Evolutionary conservation across 2,113 vertebrate genomes (phyloP).

Genomic region (Romanogobio albipinnatus): DNA sequence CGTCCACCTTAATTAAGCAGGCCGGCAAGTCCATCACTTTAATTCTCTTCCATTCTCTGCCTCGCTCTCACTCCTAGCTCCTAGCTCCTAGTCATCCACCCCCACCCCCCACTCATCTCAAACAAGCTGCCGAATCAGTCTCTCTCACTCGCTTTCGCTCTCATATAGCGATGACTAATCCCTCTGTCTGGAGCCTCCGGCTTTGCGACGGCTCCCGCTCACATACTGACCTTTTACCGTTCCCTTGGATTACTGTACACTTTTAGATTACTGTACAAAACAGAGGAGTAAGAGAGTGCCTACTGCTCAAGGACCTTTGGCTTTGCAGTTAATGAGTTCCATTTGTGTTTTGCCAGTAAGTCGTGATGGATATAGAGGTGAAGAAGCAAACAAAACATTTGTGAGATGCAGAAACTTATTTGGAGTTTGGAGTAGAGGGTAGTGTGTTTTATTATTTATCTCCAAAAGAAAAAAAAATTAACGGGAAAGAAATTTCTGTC

Average conservation of each 20-base stretch:
- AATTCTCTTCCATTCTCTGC: constrained; percentile 38
- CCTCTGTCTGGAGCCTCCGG: constrained; percentile 48
- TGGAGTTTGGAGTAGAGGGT: not conserved
- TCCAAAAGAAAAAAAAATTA: not conserved
- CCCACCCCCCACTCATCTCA: constrained; percentile 5
- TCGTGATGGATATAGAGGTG: constrained; percentile 56
- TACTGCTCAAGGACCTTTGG: constrained; percentile 69
- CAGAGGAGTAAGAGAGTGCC: constrained; percentile 65
- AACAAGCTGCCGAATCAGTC: constrained; percentile 35
- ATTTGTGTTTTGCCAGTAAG: constrained; percentile 60
- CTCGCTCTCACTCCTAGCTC: constrained; percentile 22
- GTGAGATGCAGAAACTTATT: constrained; percentile 35
- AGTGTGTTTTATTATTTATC: constrained; percentile 34
- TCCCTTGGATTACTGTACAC: constrained; percentile 53
- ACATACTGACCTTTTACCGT: constrained; percentile 75
- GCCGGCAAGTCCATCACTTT: constrained; percentile 35
- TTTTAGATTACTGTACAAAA: constrained; percentile 74
- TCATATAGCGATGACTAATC: constrained; percentile 53
- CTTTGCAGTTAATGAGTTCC: constrained; percentile 68
- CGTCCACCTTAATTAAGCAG: constrained; percentile 33
- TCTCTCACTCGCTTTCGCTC: not conserved
- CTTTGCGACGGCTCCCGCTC: constrained; percentile 61
- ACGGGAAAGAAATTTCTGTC: not conserved
- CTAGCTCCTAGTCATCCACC: not conserved
- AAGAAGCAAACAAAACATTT: constrained; percentile 64